Evolutionary conservation across 2,888 invertebrate genomes (phyloP).

Genomic region (Elgonia sp.): DNA sequence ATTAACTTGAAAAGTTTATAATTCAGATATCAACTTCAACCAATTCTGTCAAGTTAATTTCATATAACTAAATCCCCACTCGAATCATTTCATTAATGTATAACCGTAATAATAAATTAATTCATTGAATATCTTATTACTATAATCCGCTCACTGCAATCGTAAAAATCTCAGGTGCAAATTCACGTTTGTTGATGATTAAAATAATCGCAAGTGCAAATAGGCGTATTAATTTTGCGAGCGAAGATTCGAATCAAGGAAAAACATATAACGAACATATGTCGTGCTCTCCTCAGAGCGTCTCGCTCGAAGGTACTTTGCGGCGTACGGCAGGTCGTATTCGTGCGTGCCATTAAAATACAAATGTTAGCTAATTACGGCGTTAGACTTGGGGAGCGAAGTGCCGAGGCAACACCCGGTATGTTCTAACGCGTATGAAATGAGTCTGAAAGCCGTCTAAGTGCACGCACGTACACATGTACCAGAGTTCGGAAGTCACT

Average conservation of each 20-base stretch:
- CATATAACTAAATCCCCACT: no score
- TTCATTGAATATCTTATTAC: slow-evolving; percentile 7
- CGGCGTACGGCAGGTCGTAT: slow-evolving; percentile 36
- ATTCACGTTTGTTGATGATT: slow-evolving; percentile 43
- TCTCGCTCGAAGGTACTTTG: slow-evolving; percentile 50
- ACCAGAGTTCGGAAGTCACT: neutral
- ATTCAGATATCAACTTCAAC: no score
- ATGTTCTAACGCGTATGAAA: slow-evolving; percentile 61
- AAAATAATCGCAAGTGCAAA: slow-evolving; percentile 59
- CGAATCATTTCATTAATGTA: neutral
- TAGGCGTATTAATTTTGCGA: slow-evolving; percentile 60
- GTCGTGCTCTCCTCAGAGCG: slow-evolving; percentile 31
- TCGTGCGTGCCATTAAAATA: slow-evolving; percentile 65
- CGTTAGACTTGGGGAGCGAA: slow-evolving; percentile 52
- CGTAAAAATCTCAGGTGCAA: slow-evolving; percentile 26
- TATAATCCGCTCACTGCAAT: slow-evolving; percentile 30
- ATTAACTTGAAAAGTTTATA: no score
- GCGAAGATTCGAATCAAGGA: slow-evolving; percentile 56
- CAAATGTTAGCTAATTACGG: slow-evolving; percentile 58
- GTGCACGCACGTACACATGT: neutral
- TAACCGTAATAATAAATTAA: slow-evolving; percentile 1
- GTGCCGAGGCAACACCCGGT: slow-evolving; percentile 47
- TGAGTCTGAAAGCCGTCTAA: slow-evolving; percentile 39
- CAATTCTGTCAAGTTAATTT: no score
- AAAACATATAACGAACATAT: slow-evolving; percentile 61